A percentile compares a stretch with the other conserved stretches of the same genome.
Evolutionary conservation across 2,888 invertebrate genomes (phyloP).

Genomic region (Lydus trimaculatus): DNA sequence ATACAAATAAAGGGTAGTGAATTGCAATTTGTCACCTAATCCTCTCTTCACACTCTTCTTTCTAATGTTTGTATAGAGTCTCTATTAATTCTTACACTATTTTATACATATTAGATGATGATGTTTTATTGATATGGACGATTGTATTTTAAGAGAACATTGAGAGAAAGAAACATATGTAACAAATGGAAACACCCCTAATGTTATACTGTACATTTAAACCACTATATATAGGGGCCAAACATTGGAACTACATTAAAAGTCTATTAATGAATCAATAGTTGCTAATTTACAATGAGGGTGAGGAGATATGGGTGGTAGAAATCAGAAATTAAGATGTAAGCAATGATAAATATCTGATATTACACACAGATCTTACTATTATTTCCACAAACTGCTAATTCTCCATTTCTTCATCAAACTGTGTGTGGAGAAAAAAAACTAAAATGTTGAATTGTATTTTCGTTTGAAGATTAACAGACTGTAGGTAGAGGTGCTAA

Average conservation of each 20-base stretch:
- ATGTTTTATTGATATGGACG: slow-evolving; percentile 21
- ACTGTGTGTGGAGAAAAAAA: background rate
- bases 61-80: slow-evolving; percentile 41
- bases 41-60: slow-evolving; percentile 54
- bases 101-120: slow-evolving; percentile 11
- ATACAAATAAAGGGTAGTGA: slow-evolving; percentile 49
- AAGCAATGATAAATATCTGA: background rate
- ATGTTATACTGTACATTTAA: slow-evolving; percentile 35
- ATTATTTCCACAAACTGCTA: background rate
- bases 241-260: slow-evolving; percentile 55
- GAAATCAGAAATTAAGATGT: slow-evolving; percentile 23
- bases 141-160: slow-evolving; percentile 44
- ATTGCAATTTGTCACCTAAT: slow-evolving; percentile 56
- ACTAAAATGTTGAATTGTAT: background rate
- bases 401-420: background rate
- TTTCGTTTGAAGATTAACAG: background rate
- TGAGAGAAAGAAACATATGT: slow-evolving; percentile 52
- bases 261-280: slow-evolving; percentile 55
- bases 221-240: slow-evolving; percentile 40
- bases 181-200: slow-evolving; percentile 46
- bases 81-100: slow-evolving; percentile 16
- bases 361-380: background rate
- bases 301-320: slow-evolving; percentile 28
- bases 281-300: slow-evolving; percentile 50
- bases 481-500: background rate